Base-by-base conservation (phyloP, 2,888 invertebrate species). In the Drosophila nr. perissopoda region DNA sequence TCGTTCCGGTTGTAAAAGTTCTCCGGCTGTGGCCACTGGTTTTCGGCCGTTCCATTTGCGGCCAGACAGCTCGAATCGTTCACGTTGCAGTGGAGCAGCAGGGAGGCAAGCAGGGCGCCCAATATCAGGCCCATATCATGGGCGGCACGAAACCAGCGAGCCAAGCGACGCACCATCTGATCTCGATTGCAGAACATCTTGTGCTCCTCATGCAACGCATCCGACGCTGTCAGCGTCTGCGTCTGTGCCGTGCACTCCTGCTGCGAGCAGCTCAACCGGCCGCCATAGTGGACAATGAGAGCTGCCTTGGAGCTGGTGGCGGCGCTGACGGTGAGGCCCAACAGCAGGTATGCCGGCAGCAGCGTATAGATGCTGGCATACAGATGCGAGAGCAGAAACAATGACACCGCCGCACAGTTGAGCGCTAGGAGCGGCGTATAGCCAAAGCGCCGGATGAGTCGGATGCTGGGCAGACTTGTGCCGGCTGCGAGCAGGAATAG, bases 401-500 rank as follows among this genome's bases (percentile, higher is more conserved):
- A 87, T 59, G 94, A 94, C 27, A 96, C 94, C 5, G 94, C 92
- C 36, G 94, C 83, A 85, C 95, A 95, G 48, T 94, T 93, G 25
- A 92, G 78, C 4, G 92, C 91, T 65, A 95, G 92, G 34, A 94
- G 90, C 36, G 93, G 82, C 48, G 94, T 94, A 10, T 94, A 93
- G 10, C 95, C 95, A 13, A 94, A 89, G 76, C 94, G 94, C 25
- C 94, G 94, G 0, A 95, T 93, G 38, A 95, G 82, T 10, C 94
- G 93, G 0, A 94, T 94, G 4, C 94, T 94, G 27, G 94, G 80
- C 88, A 94, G 93, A 78, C 91, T 94, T 45, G 95, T 94, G 0
- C 94, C 83, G 0, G 96, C 95, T 2, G 96, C 95, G 34, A 95
- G 92, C 0, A 95, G 90, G 85, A 95, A 95, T 90, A 95, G 94